Conservation (phyloP, 2,888 invertebrate genomes). For the Xestia rhomboidea region DNA sequence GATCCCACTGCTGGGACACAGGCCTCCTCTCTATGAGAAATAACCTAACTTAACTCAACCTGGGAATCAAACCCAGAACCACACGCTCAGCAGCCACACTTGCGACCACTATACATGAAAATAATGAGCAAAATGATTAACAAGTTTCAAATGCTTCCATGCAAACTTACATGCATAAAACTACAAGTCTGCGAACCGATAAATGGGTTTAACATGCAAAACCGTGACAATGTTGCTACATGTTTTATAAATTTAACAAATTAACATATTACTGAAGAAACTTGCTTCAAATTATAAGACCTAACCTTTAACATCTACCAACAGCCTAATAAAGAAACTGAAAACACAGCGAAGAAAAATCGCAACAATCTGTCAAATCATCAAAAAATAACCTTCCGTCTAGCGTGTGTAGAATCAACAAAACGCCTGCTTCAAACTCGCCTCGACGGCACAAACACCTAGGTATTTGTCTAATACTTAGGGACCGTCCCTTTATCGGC, state of each 20-base stretch:
- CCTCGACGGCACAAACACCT: constrained; percentile 63
- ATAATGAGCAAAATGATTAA: not conserved
- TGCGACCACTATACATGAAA: not conserved
- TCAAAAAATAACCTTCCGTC: constrained; percentile 10
- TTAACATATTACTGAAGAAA: not conserved
- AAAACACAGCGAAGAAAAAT: constrained; percentile 4
- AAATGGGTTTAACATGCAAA: constrained; percentile 7
- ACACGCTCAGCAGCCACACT: not conserved
- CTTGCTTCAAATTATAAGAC: not conserved
- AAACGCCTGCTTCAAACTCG: constrained; percentile 49
- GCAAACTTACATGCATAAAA: not conserved
- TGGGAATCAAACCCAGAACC: not conserved
- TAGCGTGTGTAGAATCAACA: constrained; percentile 35
- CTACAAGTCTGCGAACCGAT: not conserved
- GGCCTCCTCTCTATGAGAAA: no score
- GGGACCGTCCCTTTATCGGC: constrained; percentile 71
- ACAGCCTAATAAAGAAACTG: not conserved
- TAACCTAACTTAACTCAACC: not conserved
- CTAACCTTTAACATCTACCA: not conserved
- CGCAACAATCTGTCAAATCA: constrained; percentile 25
- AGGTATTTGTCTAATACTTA: constrained; percentile 74
- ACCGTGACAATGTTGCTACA: not conserved
- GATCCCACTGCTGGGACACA: no score
- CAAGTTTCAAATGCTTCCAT: not conserved
- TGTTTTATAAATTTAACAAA: not conserved